Evolutionary conservation across 2,888 invertebrate species (phyloP), one percentile per base, ranked within the genome.

Genomic region (Bedellia somnulentella): DNA sequence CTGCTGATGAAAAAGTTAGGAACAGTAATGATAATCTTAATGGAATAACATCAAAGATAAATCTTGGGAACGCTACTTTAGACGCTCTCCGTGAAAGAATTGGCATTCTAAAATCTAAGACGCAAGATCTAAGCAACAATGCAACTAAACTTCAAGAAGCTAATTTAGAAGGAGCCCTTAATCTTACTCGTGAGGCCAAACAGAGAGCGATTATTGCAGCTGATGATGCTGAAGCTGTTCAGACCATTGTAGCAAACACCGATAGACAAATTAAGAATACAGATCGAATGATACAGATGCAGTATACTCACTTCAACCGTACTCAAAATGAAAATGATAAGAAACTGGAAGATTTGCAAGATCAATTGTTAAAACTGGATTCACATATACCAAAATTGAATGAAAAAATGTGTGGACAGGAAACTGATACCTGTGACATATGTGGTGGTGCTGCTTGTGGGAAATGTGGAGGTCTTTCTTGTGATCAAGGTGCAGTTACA

Each of bases 381-480:
- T 66, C 76, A 2, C 78, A 83, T 39, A 83, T 97, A 43, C 94
- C 96, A 0, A 83, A 83, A 39, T 73, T 98, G 27, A 98, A 98
- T 61, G 82, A 87, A 43, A 84, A 89, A 58, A 86, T 92, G 51
- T 93, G 93, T 60, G 93, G 88, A 35, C 82, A 84, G 44, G 80
- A 79, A 17, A 89, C 86, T 27, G 83, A 89, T 53, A 86, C 87
- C 10, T 96, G 96, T 57, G 93, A 95, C 53, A 81, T 94, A 35
- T 99, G 99, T 59, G 99, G 99, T 27, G 98, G 99, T 15, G 98
- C 96, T 9, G 93, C 93, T 0, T 97, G 97, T 57, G 89, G 86
- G 9, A 85, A 83, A 48, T 99, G 99, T 58, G 96, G 94, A 30
- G 92, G 93, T 3, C 80, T 92, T 38, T 87, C 93, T 24, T 95